Conservation (phyloP, 1,140 invertebrate genomes). For the Sitodiplosis mosellana region DNA sequence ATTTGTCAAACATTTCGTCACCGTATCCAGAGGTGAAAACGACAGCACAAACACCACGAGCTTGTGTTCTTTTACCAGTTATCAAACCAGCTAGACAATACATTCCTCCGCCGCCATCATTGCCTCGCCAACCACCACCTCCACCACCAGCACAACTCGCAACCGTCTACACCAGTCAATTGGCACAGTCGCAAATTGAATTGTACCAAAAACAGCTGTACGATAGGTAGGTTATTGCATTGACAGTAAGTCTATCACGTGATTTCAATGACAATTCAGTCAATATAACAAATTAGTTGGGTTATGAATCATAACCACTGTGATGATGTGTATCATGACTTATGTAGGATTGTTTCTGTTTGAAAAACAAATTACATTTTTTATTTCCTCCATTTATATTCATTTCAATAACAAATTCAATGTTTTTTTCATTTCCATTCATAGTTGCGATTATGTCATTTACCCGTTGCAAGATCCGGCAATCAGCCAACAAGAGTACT, state of each 20-base stretch:
- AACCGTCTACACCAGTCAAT: slow-evolving; percentile 41
- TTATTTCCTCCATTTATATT: no score
- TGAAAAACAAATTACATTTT: no score
- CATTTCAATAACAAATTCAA: no score
- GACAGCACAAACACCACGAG: slow-evolving; percentile 20
- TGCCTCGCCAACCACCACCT: slow-evolving; percentile 30
- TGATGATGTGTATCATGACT: no score
- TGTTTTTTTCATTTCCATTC: no score
- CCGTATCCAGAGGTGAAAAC: slow-evolving; percentile 24
- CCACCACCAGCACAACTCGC: slow-evolving; percentile 35
- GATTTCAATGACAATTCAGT: no score
- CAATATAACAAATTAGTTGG: no score
- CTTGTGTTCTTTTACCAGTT: slow-evolving; percentile 22
- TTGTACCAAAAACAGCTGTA: slow-evolving; percentile 73
- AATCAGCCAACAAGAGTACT: slow-evolving; percentile 73
- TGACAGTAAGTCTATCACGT: no score
- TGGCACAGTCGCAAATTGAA: slow-evolving; percentile 58
- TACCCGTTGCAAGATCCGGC: slow-evolving; percentile 75
- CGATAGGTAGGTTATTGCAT: slow-evolving; percentile 23
- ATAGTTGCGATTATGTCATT: slow-evolving; percentile 72
- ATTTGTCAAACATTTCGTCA: slow-evolving; percentile 24
- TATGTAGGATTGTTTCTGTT: no score
- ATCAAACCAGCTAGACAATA: slow-evolving; percentile 23
- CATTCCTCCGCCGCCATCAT: slow-evolving; percentile 29
- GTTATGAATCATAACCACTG: no score